Evolutionary conservation across 2,888 invertebrate genomes (phyloP).

Genomic region (Calameuta filiformis): DNA sequence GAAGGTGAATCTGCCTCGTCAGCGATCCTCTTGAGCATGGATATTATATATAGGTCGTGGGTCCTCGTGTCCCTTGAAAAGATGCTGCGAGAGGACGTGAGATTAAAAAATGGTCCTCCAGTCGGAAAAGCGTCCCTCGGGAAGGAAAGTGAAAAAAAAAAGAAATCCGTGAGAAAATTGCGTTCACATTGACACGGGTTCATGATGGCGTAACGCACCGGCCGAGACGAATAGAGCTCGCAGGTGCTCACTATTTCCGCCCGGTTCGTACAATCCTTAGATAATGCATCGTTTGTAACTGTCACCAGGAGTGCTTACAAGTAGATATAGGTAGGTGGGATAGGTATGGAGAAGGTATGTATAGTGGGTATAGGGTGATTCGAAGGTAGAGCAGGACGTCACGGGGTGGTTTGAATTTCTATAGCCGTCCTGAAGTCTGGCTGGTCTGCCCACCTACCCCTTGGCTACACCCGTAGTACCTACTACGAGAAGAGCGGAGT

Average conservation of each 20-base stretch:
- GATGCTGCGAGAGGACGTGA: neutral
- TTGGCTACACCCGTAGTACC: neutral
- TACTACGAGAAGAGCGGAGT: conserved; percentile 40
- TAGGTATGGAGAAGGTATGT: conserved; percentile 33
- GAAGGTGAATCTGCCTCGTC: neutral
- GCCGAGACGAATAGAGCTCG: conserved; percentile 40
- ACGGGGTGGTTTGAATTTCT: neutral
- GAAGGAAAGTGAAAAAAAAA: neutral
- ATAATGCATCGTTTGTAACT: conserved; percentile 64
- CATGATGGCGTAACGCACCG: conserved; percentile 8
- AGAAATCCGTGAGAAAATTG: neutral
- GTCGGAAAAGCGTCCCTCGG: neutral
- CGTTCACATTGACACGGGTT: conserved; percentile 4
- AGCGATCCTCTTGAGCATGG: neutral
- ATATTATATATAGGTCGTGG: neutral
- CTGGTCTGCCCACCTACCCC: neutral
- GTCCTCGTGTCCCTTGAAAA: neutral
- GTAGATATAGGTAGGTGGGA: conserved; percentile 28
- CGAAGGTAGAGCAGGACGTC: conserved; percentile 3
- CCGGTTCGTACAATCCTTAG: conserved; percentile 56
- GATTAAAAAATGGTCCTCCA: neutral
- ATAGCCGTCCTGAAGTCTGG: neutral
- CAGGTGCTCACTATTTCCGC: conserved; percentile 60
- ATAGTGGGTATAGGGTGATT: conserved; percentile 6
- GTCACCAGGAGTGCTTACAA: conserved; percentile 40